Percentiles rank a stretch among this genome's conserved stretches.
These are phyloP conservation scores for Pteropus rufus DNA, from an alignment of 2,797 vertebrate genomes.

Conservation along the genomic window DNA sequence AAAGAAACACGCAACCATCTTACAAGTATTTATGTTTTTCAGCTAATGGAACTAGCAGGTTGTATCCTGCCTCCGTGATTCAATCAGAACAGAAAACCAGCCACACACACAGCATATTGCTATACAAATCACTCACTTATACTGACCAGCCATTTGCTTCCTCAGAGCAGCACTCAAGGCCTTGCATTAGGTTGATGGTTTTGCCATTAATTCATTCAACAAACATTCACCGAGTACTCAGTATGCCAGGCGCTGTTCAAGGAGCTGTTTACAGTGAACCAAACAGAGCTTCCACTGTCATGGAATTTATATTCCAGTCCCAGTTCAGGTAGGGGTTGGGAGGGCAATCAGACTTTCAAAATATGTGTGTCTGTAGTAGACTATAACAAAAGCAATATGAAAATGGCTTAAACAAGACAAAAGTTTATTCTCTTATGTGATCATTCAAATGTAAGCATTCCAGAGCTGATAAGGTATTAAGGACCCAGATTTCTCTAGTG, in stretches of 20 bases:
- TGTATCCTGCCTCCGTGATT: neutral
- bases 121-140: neutral
- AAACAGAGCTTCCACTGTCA: neutral
- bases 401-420: neutral
- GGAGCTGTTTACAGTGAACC: neutral
- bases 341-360: neutral
- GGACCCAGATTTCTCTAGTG: neutral
- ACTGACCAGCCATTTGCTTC: neutral
- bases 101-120: neutral
- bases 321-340: neutral
- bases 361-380: neutral
- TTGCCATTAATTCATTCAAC: constrained; percentile 22
- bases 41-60: constrained; percentile 23
- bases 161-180: neutral
- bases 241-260: neutral
- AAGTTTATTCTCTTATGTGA: neutral
- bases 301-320: neutral
- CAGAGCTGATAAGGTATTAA: neutral
- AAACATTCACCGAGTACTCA: neutral
- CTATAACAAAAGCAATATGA: neutral
- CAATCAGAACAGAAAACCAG: constrained; percentile 13
- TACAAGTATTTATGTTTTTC: constrained; percentile 42
- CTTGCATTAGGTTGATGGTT: neutral
- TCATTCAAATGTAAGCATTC: neutral
- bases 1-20: constrained; percentile 11